Evolutionary conservation across 2,888 invertebrate species (phyloP).

Genomic region (Amiota communis): DNA sequence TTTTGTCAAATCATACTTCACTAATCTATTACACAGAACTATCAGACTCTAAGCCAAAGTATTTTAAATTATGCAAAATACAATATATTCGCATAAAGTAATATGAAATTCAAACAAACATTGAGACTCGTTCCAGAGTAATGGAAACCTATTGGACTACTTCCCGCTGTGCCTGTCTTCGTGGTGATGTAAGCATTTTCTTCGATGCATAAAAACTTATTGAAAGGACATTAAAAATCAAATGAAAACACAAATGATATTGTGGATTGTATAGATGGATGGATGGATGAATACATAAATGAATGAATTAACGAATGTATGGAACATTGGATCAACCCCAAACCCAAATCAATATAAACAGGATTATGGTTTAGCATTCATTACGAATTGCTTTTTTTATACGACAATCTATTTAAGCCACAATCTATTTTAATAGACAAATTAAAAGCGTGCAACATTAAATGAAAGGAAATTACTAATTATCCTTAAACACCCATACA

Average conservation of each 20-base stretch:
- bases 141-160: too few species aligned
- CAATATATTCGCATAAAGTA: too few species aligned
- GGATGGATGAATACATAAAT: too few species aligned
- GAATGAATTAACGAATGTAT: too few species aligned
- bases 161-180: background rate
- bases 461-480: conserved; percentile 24
- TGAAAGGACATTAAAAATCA: conserved; percentile 27
- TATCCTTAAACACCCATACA: background rate
- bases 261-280: too few species aligned
- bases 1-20: too few species aligned
- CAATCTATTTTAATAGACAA: conserved; percentile 26
- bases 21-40: too few species aligned
- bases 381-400: conserved; percentile 11
- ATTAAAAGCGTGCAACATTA: conserved; percentile 20
- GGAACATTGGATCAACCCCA: background rate
- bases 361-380: conserved; percentile 15
- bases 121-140: too few species aligned
- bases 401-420: background rate
- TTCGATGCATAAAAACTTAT: conserved; percentile 19
- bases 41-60: too few species aligned
- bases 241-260: background rate
- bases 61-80: too few species aligned
- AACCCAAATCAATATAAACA: conserved; percentile 4
- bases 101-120: too few species aligned
- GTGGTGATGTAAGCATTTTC: background rate